Conservation (phyloP, 1,140 invertebrate genomes). For the silkworm (Bombyx mori) region DNA sequence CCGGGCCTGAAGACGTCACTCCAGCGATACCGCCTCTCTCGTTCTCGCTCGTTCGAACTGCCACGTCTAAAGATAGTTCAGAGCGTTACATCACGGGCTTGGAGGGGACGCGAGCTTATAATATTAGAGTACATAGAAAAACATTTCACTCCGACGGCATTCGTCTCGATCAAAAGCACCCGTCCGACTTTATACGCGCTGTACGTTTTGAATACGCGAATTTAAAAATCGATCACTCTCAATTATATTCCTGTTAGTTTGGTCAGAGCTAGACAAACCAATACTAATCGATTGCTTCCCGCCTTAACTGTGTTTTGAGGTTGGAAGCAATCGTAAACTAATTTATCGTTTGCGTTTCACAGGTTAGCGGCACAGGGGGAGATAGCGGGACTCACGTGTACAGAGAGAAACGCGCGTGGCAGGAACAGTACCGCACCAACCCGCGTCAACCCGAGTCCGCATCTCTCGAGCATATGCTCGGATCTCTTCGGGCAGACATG, state of each 20-base stretch:
- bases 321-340: conserved; percentile 2
- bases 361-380: conserved; percentile 54
- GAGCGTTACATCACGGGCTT: conserved; percentile 62
- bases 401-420: conserved; percentile 58
- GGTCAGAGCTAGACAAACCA: neutral
- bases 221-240: conserved; percentile 4
- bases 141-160: conserved; percentile 64
- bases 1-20: conserved; percentile 37
- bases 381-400: conserved; percentile 55
- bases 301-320: neutral
- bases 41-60: conserved; percentile 35
- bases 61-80: conserved; percentile 56
- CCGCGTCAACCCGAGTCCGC: conserved; percentile 60
- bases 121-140: conserved; percentile 70
- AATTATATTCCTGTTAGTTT: conserved; percentile 3
- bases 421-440: conserved; percentile 62
- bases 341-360: conserved; percentile 12
- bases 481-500: conserved; percentile 92
- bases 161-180: conserved; percentile 48
- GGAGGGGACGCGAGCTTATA: conserved; percentile 67
- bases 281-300: neutral
- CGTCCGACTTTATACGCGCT: conserved; percentile 38
- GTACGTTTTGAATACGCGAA: conserved; percentile 32
- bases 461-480: conserved; percentile 69
- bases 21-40: conserved; percentile 42